Evolutionary conservation across 2,797 vertebrate genomes (phyloP), one percentile per base, ranked within the genome.

Genomic region (Podarcis siculus): DNA sequence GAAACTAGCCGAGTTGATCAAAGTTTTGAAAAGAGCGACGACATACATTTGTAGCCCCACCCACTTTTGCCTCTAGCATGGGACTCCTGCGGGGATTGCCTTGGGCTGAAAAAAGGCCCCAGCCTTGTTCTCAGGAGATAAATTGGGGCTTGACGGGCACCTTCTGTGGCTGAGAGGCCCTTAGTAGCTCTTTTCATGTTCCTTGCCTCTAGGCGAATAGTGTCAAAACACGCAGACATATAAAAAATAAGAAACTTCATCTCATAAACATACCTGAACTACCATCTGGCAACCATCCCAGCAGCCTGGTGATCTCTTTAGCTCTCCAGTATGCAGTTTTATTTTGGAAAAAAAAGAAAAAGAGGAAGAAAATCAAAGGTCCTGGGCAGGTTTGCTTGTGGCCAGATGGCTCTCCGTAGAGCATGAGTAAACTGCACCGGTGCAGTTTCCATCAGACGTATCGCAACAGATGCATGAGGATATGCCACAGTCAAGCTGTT

Each of bases 201-300:
- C 93, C 91, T 93, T 96, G 94, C 94, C 95, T 94, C 93, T 94
- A 91, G 45, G 89, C 8, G 92, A 96, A 87, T 95, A 96, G 95
- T 94, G 95, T 95, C 95, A 85, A 92, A 95, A 96, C 93, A 94
- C 94, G 95, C 77, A 92, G 95, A 93, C 95, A 95, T 96, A 55
- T 55, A 55, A 78, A 96, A 97, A 97, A 96, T 96, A 96, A 95
- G 95, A 95, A 95, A 95, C 95, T 95, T 95, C 93, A 96, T 96
- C 96, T 96, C 95, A 93, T 95, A 96, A 97, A 96, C 95, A 96
- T 97, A 97, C 97, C 97, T 97, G 96, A 55, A 95, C 95, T 96
- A 95, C 96, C 95, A 96, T 96, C 96, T 97, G 97, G 97, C 97
- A 96, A 87, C 90, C 91, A 37, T 95, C 96, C 96, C 93, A 95